Evolutionary conservation across 2,888 invertebrate genomes (phyloP), one percentile per base, ranked within the genome.

Genomic region (Hydraecia micacea): DNA sequence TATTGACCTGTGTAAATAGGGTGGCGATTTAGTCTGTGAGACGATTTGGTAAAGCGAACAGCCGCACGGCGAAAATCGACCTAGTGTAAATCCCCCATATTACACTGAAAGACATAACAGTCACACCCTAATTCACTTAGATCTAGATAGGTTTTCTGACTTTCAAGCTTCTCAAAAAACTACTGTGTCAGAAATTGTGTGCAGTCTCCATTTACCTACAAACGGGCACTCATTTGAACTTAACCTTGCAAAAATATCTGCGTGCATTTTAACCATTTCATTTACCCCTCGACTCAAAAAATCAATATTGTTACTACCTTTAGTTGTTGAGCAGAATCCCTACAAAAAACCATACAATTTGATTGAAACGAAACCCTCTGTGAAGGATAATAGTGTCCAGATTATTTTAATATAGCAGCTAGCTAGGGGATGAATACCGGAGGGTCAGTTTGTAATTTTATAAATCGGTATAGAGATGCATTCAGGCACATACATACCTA

Each of bases 381-480:
- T 65, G 21, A 49, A 39, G 66, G 87, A 21, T 21, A 84, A 52
- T 83, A 84, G 79, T 86, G 84, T 84, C 84, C 87, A 84, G 79
- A 84, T 84, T 86, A 83, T 84, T 84, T 86, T 78, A 84, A 78
- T 74, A 75, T 68, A 77, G 74, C 87, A 0, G 84, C 87, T 84
- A 86, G n/a, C 84, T 78, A 25, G 84, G 83, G 87, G 55, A 62
- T 49, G 42, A 58, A 66, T 68, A 36, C 32, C 60, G 66, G 55
- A 79, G 87, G 84, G 87, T 83, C 73, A 84, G 52, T 77, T 63
- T 3, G 68, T 77, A 77, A 83, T 83, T 77, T 71, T 77, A 77
- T 83, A 32, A 73, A 60, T 62, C 52, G 49, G 42, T 81, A 58
- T 75, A 55, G 32, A 60, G 58, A 68, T 74, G 52, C 79, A 42